phyloP scores from a whole-genome alignment of 1,140 invertebrate genomes.

The Elymnias hypermnestra region DNA sequence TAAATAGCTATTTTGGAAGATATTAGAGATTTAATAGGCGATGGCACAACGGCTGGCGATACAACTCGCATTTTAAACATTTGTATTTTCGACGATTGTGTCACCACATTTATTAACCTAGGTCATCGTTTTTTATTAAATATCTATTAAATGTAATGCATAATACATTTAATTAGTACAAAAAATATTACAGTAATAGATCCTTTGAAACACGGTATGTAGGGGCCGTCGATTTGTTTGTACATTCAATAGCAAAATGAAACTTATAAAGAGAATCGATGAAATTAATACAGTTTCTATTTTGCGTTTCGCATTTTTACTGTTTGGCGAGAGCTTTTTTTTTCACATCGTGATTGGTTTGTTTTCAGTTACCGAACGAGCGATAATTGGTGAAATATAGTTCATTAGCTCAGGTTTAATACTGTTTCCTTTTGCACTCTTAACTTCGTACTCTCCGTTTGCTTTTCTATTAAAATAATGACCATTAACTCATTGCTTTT shows the following conservation, averaged over 20 bases:
- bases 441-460: conserved; percentile 13
- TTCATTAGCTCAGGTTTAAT: conserved; percentile 40
- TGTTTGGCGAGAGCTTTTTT: conserved; percentile 29
- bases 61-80: too few species aligned
- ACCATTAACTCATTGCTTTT: conserved; percentile 6
- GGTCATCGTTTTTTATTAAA: too few species aligned
- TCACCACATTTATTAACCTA: too few species aligned
- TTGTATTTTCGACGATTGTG: too few species aligned
- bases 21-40: too few species aligned
- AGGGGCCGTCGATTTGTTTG: too few species aligned
- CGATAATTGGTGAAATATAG: conserved; percentile 10
- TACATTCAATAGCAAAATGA: conserved; percentile 58
- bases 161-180: too few species aligned
- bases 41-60: too few species aligned
- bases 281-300: conserved; percentile 68
- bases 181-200: too few species aligned
- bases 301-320: conserved; percentile 42
- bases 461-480: conserved; percentile 12
- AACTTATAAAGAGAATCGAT: conserved; percentile 70
- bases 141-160: too few species aligned
- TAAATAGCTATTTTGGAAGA: too few species aligned
- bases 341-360: conserved; percentile 23
- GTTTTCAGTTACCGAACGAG: conserved; percentile 4
- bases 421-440: conserved; percentile 29
- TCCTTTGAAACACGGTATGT: too few species aligned